These are phyloP conservation scores for Norana najaformis DNA, from an alignment of 2,888 invertebrate species.

Conservation along the genomic window DNA sequence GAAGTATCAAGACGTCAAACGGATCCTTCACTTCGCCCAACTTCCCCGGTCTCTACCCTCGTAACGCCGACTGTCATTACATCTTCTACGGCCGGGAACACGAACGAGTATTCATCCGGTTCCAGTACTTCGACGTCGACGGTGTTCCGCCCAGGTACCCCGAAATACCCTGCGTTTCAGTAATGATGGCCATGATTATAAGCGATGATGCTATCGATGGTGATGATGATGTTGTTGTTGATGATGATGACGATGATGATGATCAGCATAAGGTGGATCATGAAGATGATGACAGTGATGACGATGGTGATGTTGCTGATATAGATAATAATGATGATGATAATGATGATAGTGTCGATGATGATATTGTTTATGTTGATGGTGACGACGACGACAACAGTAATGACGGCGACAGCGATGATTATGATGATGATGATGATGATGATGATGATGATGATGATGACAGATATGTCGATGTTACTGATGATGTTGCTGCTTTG, in stretches of 20 bases:
- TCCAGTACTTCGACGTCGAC: conserved; percentile 86
- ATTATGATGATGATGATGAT: conserved; percentile 4
- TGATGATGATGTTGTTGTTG: conserved; percentile 20
- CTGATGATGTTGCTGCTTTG: background rate
- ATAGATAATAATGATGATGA: conserved; percentile 23
- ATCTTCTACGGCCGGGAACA: conserved; percentile 81
- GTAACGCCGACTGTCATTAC: conserved; percentile 81
- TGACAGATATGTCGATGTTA: background rate
- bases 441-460: background rate
- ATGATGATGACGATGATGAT: conserved; percentile 29
- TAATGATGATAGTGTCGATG: conserved; percentile 22
- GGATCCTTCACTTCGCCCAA: conserved; percentile 83
- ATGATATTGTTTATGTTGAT: background rate
- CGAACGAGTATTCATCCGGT: conserved; percentile 82
- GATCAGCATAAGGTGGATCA: background rate
- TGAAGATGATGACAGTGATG: conserved; percentile 33
- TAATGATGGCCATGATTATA: background rate
- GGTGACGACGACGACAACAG: background rate
- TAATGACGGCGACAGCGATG: background rate
- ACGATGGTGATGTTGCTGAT: conserved; percentile 26
- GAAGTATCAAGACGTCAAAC: conserved; percentile 46
- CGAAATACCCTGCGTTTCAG: too few relatives aligned
- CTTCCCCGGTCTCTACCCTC: conserved; percentile 79
- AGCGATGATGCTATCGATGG: background rate
- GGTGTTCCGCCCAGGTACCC: conserved; percentile 81